Evolutionary conservation across 1,140 invertebrate species (phyloP), one percentile per base, ranked within the genome.

Genomic region (Neodiprion fabricii): DNA sequence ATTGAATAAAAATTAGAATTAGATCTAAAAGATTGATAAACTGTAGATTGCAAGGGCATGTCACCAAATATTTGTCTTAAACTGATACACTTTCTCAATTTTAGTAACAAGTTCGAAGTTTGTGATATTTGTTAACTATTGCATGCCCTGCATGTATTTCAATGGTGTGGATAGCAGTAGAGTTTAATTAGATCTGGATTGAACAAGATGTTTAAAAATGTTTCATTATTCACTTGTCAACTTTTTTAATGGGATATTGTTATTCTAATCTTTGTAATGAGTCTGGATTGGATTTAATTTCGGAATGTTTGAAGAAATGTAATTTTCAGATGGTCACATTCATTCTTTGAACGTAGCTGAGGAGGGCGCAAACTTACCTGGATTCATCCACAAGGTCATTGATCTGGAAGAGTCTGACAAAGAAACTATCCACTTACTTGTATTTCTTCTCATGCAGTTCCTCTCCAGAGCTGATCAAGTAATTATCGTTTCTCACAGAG

Each of bases 391-490:
- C 65, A 91, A 93, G 85, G 94, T 97, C 7, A 94, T 98, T 71
- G 98, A 99, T 81, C 89, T 97, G 72, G 97, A 99, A 85, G 97
- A 99, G 85, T 92, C 96, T 21, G 98, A 99, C 84, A 93, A 95
- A 82, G 97, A 99, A 89, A 98, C 98, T 0, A 96, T 98, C 76
- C 98, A 99, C 87, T 89, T 99, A 21, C 88, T 99, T n/a, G 94
- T 99, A 2, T 97, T 98, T 83, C 91, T 99, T 9, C 91, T 99
- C 3, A 98, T 99, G 94, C 98, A 98, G 89, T 97, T 97, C 85
- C 89, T 97, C 79, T 96, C 95, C 0, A 90, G 94, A 78, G 90
- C 91, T 66, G 92, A 93, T 82, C 91, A 93, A 88, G 94, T 95
- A 86, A 74, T 49, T 70, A 67, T 7, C 61, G 40, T 70, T n/a